Base-by-base conservation (phyloP, 2,113 vertebrate genomes). In the Vulpes vulpes region DNA sequence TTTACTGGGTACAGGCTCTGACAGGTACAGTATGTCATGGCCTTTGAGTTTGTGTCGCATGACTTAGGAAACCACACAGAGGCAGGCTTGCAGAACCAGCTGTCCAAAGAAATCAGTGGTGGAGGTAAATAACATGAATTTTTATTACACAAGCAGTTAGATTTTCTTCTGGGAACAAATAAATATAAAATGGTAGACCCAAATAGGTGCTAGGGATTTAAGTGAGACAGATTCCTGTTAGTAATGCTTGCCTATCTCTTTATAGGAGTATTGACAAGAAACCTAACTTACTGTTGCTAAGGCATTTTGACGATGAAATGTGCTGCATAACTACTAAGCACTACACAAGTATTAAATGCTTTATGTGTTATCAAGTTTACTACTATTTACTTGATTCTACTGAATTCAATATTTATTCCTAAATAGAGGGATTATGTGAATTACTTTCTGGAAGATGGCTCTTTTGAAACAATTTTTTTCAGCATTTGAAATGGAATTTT, bases 161-260 rank as follows among this genome's bases (percentile, higher is more conserved):
- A 73, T 51, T 60, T 65, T 71, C 59, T 62, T 73, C 91, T 91
- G 81, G 35, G 12, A 87, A 90, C 35, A 92, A 95, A 93, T 55
- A 57, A 94, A 83, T 83, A 94, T 73, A 89, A 91, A 96, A 93
- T 79, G 15, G 32, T n/a, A 59, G 35, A 35, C n/a, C 55, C 76
- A 91, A 79, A 27, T 38, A 78, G 27, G 17, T 92, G 59, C 64
- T 74, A 64, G 19, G 16, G 17, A 60, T 78, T 91, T 96, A 64
- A 94, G 88, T 64, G 55, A 94, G 84, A 94, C 0, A n/a, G 43
- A 64, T 89, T 79, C 35, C 74, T 83, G 51, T 35, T 82, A 91
- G 32, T 32, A 60, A 82, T 62, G 51, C 5, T 55, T 73, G 23
- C 12, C 19, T 38, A 38, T 78, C 1, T 74, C 32, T 62, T 87